Base-by-base conservation (phyloP, 2,797 vertebrate genomes). In the Graptemys geographica region DNA sequence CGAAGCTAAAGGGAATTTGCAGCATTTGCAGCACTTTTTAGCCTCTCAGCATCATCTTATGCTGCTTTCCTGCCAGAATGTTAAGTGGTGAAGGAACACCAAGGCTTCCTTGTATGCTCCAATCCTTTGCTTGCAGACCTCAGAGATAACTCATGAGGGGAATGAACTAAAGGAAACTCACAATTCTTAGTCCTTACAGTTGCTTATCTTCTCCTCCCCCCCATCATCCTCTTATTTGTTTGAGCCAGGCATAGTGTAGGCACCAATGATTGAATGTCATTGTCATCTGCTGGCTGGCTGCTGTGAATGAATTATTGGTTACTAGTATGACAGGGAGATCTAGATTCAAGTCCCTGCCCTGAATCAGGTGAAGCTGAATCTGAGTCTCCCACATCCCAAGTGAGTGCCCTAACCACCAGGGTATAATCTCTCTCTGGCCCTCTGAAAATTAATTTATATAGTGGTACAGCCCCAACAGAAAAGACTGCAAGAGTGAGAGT, bases 101-200 rank as follows among this genome's bases (percentile, higher is more conserved):
- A 47, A 83, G 27, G n/a, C 11, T 18, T 57, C 31, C 53, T 33
- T 3, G 65, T 89, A 72, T 10, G 19, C 53, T 95, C 12, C 44
- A 83, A 41, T 4, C n/a, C 74, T 79, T 0, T 0, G 18, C 52
- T 74, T 79, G 13, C 19, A 87, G 27, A 27, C 53, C 62, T 11
- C 79, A 86, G 65, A 69, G 74, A 44, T 78, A 78, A 37, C 23
- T 89, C 33, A 79, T 16, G 93, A 90, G 92, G 25, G 55, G 41
- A 81, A 84, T 53, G 53, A 95, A 91, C 82, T 84, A 76, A 93
- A 89, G 44, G 56, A 94, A 94, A 81, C 44, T 84, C 91, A 94
- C 41, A 81, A 28, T 1, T 1, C 33, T 86, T 95, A 79, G 89
- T 89, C 89, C 89, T 59, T 41, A 84, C 4, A 19, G 37, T 1